Evolutionary conservation across 2,797 vertebrate species (phyloP).

Genomic region (Pogoniulus pusillus): DNA sequence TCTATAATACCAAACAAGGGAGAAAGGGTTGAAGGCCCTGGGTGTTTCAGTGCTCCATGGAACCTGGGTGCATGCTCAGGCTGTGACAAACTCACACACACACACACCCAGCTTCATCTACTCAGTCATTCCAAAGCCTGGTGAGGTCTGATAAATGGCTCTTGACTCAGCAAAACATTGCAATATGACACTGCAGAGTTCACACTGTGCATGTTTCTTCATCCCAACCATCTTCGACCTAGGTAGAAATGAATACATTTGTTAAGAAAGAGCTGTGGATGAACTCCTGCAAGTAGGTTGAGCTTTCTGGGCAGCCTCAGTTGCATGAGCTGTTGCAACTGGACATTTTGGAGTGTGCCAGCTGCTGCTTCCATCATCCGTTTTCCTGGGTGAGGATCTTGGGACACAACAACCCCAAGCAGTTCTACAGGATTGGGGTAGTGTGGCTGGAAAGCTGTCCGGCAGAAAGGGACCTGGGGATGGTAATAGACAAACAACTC

Average conservation of each 20-base stretch:
- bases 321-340: not conserved
- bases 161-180: slow-evolving; percentile 54
- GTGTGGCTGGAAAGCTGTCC: too few species aligned
- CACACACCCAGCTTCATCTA: not conserved
- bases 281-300: not conserved
- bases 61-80: not conserved
- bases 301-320: not conserved
- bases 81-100: not conserved
- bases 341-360: not conserved
- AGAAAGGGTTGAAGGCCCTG: not conserved
- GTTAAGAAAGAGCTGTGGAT: not conserved
- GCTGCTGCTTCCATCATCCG: not conserved
- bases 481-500: too few species aligned
- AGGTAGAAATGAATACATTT: not conserved
- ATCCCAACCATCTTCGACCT: not conserved
- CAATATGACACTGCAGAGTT: not conserved
- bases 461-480: too few species aligned
- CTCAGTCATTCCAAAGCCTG: slow-evolving; percentile 36
- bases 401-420: not conserved
- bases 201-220: not conserved
- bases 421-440: too few species aligned
- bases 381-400: not conserved
- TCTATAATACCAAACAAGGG: not conserved
- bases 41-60: not conserved
- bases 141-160: slow-evolving; percentile 61